Conservation (phyloP, 1,140 invertebrate species). For the Drosophila paulistorum region DNA sequence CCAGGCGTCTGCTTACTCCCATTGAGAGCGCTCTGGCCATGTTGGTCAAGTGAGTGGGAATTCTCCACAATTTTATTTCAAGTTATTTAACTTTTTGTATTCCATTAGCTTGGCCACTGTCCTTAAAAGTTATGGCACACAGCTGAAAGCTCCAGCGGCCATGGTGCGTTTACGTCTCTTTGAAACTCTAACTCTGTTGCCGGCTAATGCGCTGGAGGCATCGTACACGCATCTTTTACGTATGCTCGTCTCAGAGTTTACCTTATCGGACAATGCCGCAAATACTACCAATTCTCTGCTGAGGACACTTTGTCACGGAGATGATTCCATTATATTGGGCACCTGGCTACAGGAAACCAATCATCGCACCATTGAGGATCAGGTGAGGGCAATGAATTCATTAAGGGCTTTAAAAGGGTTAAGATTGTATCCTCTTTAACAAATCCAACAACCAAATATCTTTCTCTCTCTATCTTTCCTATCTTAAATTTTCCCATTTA, state of each 20-base stretch:
- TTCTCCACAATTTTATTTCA: neutral
- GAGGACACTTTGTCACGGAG: slow-evolving; percentile 93
- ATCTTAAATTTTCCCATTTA: slow-evolving; percentile 29
- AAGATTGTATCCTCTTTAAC: slow-evolving; percentile 9
- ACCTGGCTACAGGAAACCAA: slow-evolving; percentile 97
- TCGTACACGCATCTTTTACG: slow-evolving; percentile 94
- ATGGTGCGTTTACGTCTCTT: slow-evolving; percentile 96
- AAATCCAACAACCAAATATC: slow-evolving; percentile 15
- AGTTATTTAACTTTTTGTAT: neutral
- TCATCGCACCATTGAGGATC: slow-evolving; percentile 98
- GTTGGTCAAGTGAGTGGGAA: slow-evolving; percentile 91
- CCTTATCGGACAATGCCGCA: slow-evolving; percentile 96
- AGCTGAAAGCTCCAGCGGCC: slow-evolving; percentile 96
- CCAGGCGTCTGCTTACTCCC: slow-evolving; percentile 92
- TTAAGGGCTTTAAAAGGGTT: neutral
- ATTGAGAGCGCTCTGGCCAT: slow-evolving; percentile 97
- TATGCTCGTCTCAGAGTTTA: slow-evolving; percentile 98
- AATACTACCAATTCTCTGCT: slow-evolving; percentile 97
- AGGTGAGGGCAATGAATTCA: slow-evolving; percentile 85
- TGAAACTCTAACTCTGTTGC: slow-evolving; percentile 93
- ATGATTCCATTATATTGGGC: slow-evolving; percentile 94
- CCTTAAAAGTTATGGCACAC: slow-evolving; percentile 95
- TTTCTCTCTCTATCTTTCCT: slow-evolving; percentile 22
- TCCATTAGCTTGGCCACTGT: slow-evolving; percentile 89
- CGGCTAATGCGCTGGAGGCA: slow-evolving; percentile 92